Evolutionary conservation across 2,888 invertebrate genomes (phyloP), one percentile per base, ranked within the genome.

Genomic region (Sipha maydis): DNA sequence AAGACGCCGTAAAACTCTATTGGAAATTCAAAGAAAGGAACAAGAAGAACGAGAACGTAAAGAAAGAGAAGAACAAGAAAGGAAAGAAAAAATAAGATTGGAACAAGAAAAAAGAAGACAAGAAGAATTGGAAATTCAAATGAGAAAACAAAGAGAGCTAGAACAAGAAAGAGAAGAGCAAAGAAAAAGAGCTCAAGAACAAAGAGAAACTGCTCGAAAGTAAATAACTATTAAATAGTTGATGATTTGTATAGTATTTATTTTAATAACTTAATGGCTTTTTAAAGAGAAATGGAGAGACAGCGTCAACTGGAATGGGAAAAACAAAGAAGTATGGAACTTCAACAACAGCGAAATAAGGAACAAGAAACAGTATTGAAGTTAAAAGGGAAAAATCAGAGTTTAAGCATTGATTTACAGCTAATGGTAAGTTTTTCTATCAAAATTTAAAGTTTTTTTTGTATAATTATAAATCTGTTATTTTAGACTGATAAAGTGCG

Each of bases 281-380:
- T 89, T 89, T 14, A 90, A 90, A 94, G 95, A 91, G 98, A 99
- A 93, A 95, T 98, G 95, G 98, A 99, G 91, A 94, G 98, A 83
- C 98, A 98, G 91, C 94, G 99, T 80, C 98, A 98, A 91, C 93
- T 97, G 88, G 99, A 99, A 92, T 98, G 98, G 97, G 99, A 99
- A 92, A 97, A 97, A 91, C 97, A 98, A 91, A 95, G 97, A 90
- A 94, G 95, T 41, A 95, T 96, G 82, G 98, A 99, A 91, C 93
- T 99, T 90, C 96, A 98, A 92, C 94, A 96, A 25, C 95, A 97
- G 91, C 94, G 97, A 19, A 96, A 97, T 82, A 95, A 96, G 90
- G 97, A 97, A 91, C 96, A 97, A 91, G 95, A 96, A 91, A 95
- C 95, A 90, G 95, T 98, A 0, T 92, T 97, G 0, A 95, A 96